Base-by-base conservation (phyloP, 2,113 vertebrate species). In the Actenoides lindsayi region DNA sequence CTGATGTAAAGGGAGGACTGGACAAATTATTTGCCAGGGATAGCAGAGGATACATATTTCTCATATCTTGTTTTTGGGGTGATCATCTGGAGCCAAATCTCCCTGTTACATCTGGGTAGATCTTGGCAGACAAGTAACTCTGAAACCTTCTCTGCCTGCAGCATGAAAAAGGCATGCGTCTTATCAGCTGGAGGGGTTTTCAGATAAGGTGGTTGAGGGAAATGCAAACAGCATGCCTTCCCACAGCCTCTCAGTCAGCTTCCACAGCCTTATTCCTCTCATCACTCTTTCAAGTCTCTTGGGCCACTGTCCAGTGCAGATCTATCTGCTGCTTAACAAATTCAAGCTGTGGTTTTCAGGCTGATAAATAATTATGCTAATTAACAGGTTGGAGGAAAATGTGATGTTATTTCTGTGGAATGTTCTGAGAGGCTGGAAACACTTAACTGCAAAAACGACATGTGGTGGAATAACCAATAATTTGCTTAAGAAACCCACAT, bases 401-500 rank as follows among this genome's bases (percentile, higher is more conserved):
- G 96, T 99, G 98, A 99, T 98, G 98, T 97, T 98, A 98, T 98
- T 98, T 94, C 98, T 96, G 92, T 97, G 98, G 99, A 99, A 99
- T 99, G 98, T 97, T 98, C 98, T 86, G 97, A 97, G 97, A 98
- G 98, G 97, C 98, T 99, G 99, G 99, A 99, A 99, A 98, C 98
- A 98, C 98, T 99, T 99, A 99, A 98, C 98, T 98, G 98, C 97
- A 98, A 98, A 99, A 98, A 98, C 83, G 98, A 98, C 98, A 98
- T 98, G 98, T 98, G 98, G 98, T 96, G 97, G 98, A 99, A 98
- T 98, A 98, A 98, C 98, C 98, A 99, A 99, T 99, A 98, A 99
- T 98, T 99, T 99, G 98, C 98, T 99, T 98, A 98, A 99, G 98
- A 98, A 99, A 98, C 96, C 97, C 98, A 99, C 99, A 99, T 99